Conservation (phyloP, 2,888 invertebrate genomes). For the Epirrhoe tristata region DNA sequence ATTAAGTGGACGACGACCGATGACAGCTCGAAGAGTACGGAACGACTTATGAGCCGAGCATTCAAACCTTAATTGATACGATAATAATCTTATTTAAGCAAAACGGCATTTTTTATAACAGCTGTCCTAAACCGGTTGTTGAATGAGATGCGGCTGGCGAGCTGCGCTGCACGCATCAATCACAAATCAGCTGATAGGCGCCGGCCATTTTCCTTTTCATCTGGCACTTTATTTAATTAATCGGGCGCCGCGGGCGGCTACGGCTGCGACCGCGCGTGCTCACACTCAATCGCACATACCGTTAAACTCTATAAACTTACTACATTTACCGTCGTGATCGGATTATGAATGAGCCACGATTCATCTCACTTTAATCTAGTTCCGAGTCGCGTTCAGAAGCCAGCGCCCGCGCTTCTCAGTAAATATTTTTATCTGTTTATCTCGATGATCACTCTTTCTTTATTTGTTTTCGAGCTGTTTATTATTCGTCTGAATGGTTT, state of each 20-base stretch:
- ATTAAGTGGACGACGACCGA: slow-evolving; percentile 32
- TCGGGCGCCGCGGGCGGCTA: slow-evolving; percentile 68
- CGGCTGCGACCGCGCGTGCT: slow-evolving; percentile 40
- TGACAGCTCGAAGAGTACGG: slow-evolving; percentile 33
- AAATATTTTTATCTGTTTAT: slow-evolving; percentile 50
- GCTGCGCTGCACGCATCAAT: slow-evolving; percentile 69
- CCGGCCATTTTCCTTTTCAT: slow-evolving; percentile 76
- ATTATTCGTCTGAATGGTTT: slow-evolving; percentile 45
- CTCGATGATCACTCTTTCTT: slow-evolving; percentile 54
- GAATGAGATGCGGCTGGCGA: slow-evolving; percentile 60
- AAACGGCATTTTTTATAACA: slow-evolving; percentile 60
- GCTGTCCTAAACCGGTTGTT: slow-evolving; percentile 71
- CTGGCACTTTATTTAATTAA: slow-evolving; percentile 79
- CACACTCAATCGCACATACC: slow-evolving; percentile 49
- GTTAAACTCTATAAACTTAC: slow-evolving; percentile 60
- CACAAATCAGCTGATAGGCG: slow-evolving; percentile 78
- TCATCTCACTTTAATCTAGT: slow-evolving; percentile 59
- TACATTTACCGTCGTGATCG: slow-evolving; percentile 61
- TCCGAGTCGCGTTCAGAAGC: slow-evolving; percentile 49
- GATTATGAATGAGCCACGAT: slow-evolving; percentile 71
- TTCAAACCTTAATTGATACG: slow-evolving; percentile 56
- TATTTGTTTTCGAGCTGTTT: slow-evolving; percentile 59
- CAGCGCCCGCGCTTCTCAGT: slow-evolving; percentile 44
- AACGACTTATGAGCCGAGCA: slow-evolving; percentile 36
- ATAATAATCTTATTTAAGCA: slow-evolving; percentile 64